Evolutionary conservation across 2,888 invertebrate genomes (phyloP).

Genomic region (Acronicta alni): DNA sequence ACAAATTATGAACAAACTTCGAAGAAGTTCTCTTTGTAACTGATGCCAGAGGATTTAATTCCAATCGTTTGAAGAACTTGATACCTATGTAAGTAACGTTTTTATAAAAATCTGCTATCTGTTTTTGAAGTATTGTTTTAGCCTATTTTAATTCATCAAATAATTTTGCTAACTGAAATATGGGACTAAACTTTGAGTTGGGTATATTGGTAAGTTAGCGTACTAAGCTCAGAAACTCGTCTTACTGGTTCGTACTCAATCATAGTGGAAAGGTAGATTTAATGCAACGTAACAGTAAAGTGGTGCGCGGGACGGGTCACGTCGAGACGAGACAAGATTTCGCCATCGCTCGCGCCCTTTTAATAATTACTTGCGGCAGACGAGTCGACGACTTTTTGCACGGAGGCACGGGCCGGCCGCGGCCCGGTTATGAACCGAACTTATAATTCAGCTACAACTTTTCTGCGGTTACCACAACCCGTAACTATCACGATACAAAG

Average conservation of each 20-base stretch:
- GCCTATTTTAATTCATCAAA: not conserved
- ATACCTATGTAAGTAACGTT: not conserved
- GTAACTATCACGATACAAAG: conserved; percentile 55
- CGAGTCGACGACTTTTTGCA: conserved; percentile 79
- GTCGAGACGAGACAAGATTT: conserved; percentile 78
- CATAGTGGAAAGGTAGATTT: conserved; percentile 18
- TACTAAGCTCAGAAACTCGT: not conserved
- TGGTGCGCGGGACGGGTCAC: conserved; percentile 50
- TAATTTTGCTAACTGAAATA: no score
- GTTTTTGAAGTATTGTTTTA: not conserved
- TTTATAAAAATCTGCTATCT: not conserved
- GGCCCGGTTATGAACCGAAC: conserved; percentile 63
- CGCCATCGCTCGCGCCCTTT: conserved; percentile 77
- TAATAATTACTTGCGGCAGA: conserved; percentile 77
- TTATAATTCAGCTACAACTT: conserved; percentile 55
- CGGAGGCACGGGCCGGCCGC: conserved; percentile 64
- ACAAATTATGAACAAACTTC: conserved; percentile 18
- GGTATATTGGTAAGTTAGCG: no score
- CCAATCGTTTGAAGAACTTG: not conserved
- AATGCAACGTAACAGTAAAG: conserved; percentile 51
- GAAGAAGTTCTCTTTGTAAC: conserved; percentile 9
- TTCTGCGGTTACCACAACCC: conserved; percentile 48
- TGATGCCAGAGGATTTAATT: not conserved
- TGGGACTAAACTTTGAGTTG: no score
- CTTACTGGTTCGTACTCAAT: not conserved